Percentiles rank a stretch among this genome's conserved stretches.
Evolutionary conservation across 2,888 invertebrate species (phyloP).

Genomic region (Petrolisthes cinctipes): DNA sequence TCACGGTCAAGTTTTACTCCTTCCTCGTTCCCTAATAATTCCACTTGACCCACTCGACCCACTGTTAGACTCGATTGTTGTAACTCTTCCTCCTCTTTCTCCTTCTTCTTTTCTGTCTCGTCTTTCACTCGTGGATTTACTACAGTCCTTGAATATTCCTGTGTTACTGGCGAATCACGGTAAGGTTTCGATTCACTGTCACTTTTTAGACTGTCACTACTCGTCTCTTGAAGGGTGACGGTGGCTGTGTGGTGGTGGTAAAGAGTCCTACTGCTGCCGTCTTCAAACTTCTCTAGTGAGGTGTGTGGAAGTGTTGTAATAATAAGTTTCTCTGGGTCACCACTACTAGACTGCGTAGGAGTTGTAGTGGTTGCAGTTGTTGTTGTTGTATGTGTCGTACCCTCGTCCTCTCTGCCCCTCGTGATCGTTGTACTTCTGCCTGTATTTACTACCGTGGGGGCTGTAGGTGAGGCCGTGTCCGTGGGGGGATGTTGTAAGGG

Average conservation of each 20-base stretch:
- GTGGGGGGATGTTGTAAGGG: neutral
- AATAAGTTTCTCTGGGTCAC: neutral
- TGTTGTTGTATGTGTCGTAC: neutral
- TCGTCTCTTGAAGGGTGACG: constrained; percentile 3
- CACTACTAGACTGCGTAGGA: neutral
- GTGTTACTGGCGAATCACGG: too few relatives aligned
- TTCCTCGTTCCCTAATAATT: too few relatives aligned
- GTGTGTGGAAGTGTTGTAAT: neutral
- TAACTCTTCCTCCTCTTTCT: too few relatives aligned
- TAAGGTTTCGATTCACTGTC: too few relatives aligned
- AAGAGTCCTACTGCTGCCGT: neutral
- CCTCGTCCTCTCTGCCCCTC: neutral
- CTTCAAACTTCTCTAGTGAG: constrained; percentile 1
- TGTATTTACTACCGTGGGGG: constrained; percentile 15
- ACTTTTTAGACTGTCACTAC: neutral
- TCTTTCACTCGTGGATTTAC: too few relatives aligned
- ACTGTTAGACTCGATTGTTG: too few relatives aligned
- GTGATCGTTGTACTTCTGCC: neutral
- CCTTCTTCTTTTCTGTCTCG: too few relatives aligned
- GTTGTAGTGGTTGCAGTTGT: neutral
- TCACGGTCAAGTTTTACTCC: neutral
- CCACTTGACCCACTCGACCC: too few relatives aligned
- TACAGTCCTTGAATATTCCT: too few relatives aligned
- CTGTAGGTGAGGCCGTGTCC: neutral
- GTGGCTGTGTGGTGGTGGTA: neutral